Conservation (phyloP, 2,797 vertebrate species). For the Pseudopleuronectes americanus region DNA sequence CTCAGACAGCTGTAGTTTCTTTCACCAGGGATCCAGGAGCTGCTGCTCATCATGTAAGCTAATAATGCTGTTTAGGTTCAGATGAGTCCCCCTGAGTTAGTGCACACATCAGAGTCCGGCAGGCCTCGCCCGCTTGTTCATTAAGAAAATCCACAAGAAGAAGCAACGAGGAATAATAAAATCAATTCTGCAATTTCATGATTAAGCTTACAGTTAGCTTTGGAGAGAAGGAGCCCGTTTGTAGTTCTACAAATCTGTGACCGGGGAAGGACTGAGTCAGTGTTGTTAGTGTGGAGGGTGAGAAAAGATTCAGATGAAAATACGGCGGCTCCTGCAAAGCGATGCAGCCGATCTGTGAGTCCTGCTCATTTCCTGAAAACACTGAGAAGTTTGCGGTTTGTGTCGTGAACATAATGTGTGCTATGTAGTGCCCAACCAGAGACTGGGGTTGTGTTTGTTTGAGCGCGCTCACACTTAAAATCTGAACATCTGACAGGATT, state of each 20-base stretch:
- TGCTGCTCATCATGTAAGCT: constrained; percentile 57
- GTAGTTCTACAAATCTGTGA: constrained; percentile 65
- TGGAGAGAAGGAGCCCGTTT: constrained; percentile 70
- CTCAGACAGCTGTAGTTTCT: constrained; percentile 63
- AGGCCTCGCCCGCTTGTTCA: constrained; percentile 62
- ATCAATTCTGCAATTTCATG: constrained; percentile 57
- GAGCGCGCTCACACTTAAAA: constrained; percentile 43
- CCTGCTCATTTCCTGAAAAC: constrained; percentile 72
- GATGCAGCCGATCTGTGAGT: constrained; percentile 65
- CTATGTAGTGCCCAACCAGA: constrained; percentile 58
- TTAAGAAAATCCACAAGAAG: constrained; percentile 74
- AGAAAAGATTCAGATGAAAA: constrained; percentile 42
- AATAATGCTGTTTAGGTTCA: constrained; percentile 77
- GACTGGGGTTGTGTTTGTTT: constrained; percentile 29
- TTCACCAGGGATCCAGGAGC: constrained; percentile 59
- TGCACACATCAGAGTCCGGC: constrained; percentile 74
- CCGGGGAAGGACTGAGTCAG: constrained; percentile 35
- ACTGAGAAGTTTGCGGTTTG: constrained; percentile 43
- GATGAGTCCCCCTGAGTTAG: constrained; percentile 86
- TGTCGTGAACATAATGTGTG: constrained; percentile 53
- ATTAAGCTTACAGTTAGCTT: constrained; percentile 81
- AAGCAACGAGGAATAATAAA: constrained; percentile 35
- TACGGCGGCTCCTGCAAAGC: constrained; percentile 44
- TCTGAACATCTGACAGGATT: constrained; percentile 46
- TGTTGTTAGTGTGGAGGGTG: constrained; percentile 60